Evolutionary conservation across 2,113 vertebrate genomes (phyloP), one percentile per base, ranked within the genome.

Genomic region (Falcunculus frontatus): DNA sequence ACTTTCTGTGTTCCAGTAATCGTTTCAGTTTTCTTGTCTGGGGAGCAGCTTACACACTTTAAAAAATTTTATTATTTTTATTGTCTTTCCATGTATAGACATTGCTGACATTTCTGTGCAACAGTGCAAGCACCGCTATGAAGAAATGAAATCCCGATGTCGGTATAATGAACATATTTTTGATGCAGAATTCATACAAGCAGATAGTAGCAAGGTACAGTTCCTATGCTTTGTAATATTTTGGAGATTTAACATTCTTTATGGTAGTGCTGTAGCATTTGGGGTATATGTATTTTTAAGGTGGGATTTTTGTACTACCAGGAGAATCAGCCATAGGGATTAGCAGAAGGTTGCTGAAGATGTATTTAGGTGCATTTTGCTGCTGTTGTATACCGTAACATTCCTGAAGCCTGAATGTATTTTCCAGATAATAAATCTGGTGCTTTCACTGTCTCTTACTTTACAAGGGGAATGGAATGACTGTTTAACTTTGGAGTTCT

Each of bases 61-160:
- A 4, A 13, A n/a, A 87, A 30, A 7, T 20, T 59, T 37, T 1
- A 8, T 68, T 72, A 3, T 39, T 64, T 52, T 19, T 49, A 33
- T 82, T 74, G 10, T 76, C 30, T 80, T 47, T 88, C 8, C 50
- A 2, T 32, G 0, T 87, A 3, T 76, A 99, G 99, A 99, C 97
- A 99, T 99, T 11, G 99, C 99, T 5, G 98, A 93, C 7, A 97
- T 99, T 91, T 99, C 99, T 7, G 98, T 99, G 93, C 98, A 99
- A 4, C 99, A 99, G 83, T 99, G 99, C 98, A 98, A 98, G 86
- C 98, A 98, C 92, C 98, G 99, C 4, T 99, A 99, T 4, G 97
- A 97, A 16, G 98, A 99, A 76, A 99, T 99, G 99, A 99, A 95
- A 94, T 98, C 84, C 74, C 98, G 98, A 60, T 97, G 98, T 95